Conservation (phyloP, 2,797 vertebrate genomes). For the Gobionotothen gibberifrons region DNA sequence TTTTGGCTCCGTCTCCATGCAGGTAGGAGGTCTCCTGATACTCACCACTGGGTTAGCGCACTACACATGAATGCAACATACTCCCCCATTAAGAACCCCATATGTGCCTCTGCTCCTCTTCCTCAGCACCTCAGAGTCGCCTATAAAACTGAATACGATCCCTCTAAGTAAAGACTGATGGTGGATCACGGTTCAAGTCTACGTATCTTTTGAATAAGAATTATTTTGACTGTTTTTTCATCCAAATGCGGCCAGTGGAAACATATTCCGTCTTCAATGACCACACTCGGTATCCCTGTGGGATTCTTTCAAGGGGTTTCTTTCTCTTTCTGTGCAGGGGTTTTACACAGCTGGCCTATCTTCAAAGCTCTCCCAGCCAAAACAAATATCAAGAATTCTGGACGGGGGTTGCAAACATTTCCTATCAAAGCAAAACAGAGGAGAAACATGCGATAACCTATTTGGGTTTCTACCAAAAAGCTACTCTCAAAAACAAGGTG, state of each 20-base stretch:
- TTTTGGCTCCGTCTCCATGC: slow-evolving; percentile 80
- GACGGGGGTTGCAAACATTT: background rate
- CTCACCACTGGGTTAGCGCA: slow-evolving; percentile 77
- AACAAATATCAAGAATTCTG: slow-evolving; percentile 60
- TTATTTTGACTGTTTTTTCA: slow-evolving; percentile 55
- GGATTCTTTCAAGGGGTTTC: slow-evolving; percentile 31
- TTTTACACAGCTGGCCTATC: slow-evolving; percentile 52
- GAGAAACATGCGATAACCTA: slow-evolving; percentile 28
- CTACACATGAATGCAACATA: slow-evolving; percentile 81
- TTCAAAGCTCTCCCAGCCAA: slow-evolving; percentile 57
- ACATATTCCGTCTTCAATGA: slow-evolving; percentile 51
- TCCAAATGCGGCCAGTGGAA: slow-evolving; percentile 33
- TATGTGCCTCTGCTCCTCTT: slow-evolving; percentile 35
- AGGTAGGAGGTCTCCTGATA: slow-evolving; percentile 84
- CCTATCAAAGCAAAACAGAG: slow-evolving; percentile 28
- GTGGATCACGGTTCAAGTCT: slow-evolving; percentile 33
- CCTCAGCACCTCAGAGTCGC: slow-evolving; percentile 9
- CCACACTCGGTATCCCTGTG: slow-evolving; percentile 52
- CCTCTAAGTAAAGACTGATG: slow-evolving; percentile 13
- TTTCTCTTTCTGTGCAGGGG: slow-evolving; percentile 26
- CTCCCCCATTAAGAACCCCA: slow-evolving; percentile 63
- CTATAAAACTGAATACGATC: slow-evolving; percentile 29
- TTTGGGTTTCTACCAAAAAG: slow-evolving; percentile 35
- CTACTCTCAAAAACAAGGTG: slow-evolving; percentile 44
- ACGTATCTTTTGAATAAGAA: slow-evolving; percentile 9